These are phyloP conservation scores for Nycteola revayana DNA, from an alignment of 2,888 invertebrate genomes.

Conservation along the genomic window DNA sequence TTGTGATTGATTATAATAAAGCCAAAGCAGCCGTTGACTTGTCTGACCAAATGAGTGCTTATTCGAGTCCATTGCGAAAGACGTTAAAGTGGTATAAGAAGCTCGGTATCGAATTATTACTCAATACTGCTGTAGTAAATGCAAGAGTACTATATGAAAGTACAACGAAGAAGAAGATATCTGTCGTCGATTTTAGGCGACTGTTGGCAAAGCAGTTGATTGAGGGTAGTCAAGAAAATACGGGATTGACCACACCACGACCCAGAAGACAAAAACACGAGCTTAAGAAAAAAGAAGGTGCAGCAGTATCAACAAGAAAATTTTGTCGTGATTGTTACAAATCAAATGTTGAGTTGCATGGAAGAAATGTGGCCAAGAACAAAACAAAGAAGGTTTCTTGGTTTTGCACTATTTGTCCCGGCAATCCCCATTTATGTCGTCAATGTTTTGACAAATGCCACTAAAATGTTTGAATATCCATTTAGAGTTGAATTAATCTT, in stretches of 20 bases:
- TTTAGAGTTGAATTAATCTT: too few relatives aligned
- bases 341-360: slow-evolving; percentile 4
- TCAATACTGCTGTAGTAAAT: too few relatives aligned
- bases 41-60: slow-evolving; percentile 30
- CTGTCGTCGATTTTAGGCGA: slow-evolving; percentile 6
- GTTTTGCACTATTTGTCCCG: slow-evolving; percentile 7
- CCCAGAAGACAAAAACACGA: slow-evolving; percentile 7
- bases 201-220: too few relatives aligned
- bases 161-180: slow-evolving; percentile 7
- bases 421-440: slow-evolving; percentile 9
- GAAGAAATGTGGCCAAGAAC: slow-evolving; percentile 6
- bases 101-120: slow-evolving; percentile 23
- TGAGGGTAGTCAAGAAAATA: too few relatives aligned
- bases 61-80: slow-evolving; percentile 27
- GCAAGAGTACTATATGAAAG: slow-evolving; percentile 10
- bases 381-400: slow-evolving; percentile 11
- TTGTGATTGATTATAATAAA: slow-evolving; percentile 30
- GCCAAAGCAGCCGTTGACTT: slow-evolving; percentile 27
- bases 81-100: slow-evolving; percentile 26
- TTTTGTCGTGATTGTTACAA: slow-evolving; percentile 7
- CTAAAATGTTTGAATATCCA: too few relatives aligned
- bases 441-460: slow-evolving; percentile 11
- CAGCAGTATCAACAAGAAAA: background rate
- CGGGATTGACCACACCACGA: slow-evolving; percentile 1
- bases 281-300: slow-evolving; percentile 10